Base-by-base conservation (phyloP, 2,888 invertebrate genomes). In the Leptogaster cylindrica region DNA sequence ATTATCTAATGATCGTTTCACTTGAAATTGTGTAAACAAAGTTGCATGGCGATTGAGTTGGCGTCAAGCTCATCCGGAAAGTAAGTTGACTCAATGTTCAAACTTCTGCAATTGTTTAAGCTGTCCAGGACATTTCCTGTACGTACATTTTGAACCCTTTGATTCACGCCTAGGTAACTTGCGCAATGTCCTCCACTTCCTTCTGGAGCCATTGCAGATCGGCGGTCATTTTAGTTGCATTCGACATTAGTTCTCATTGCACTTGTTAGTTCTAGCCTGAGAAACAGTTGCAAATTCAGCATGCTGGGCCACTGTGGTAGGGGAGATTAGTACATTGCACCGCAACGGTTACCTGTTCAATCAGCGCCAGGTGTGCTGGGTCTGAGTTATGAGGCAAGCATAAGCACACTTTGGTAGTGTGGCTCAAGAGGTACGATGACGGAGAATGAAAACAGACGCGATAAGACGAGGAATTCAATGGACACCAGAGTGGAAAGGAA, bases 341-440 rank as follows among this genome's bases (percentile, higher is more conserved):
- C 27, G 50, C 50, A 65, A 65, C 65, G 23, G 65, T 65, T 65
- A 65, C 65, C 65, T 65, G 50, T 51, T 51, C 50, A 36, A 25
- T 48, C 64, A 50, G 64, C 50, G 64, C 64, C 64, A 64, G 64
- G 64, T 64, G 64, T 64, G 64, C 48, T 52, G 16, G 31, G n/a
- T n/a, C 16, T 48, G 48, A 25, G 16, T 48, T 48, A 48, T 25
- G n/a, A 41, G 44, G 61, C 61, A 61, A 61, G 44, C 44, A 61
- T 28, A 31, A 61, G 61, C 61, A 61, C 10, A 44, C 61, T 23
- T 12, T 48, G 48, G 25, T 27, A 23, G 27, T 6, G 25, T 12
- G 12, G 48, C 25, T 25, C 6, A 25, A 28, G 12, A 61, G 44
- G 39, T 25, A 39, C 31, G 28, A 44, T 41, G 41, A 6, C 41